Base-by-base conservation (phyloP, 2,797 vertebrate species). In the Scarus forsteni region DNA sequence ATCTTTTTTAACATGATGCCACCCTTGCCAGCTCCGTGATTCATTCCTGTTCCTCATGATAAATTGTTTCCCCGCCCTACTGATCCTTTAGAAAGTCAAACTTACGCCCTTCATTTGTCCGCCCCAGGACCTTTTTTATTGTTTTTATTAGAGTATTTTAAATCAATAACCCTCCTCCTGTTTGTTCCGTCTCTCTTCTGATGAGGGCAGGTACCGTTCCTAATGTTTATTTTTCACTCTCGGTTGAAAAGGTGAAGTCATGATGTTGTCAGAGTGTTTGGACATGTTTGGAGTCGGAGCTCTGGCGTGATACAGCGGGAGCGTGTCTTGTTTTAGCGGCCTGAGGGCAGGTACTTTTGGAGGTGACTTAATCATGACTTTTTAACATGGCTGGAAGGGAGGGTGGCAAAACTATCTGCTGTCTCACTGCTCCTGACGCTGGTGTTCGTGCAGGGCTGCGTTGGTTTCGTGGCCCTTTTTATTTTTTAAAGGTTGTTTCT, bases 301-400 rank as follows among this genome's bases (percentile, higher is more conserved):
- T 59, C 49, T 65, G 60, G 75, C 73, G 0, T n/a, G 67, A 78
- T 81, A 79, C 77, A 70, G 78, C 77, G 66, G 78, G 56, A 74
- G 60, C 50, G 7, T 39, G 73, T 71, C 55, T 75, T 74, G 35
- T 65, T 48, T 70, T 59, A 13, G 15, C 1, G 44, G 75, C 85
- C 65, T 48, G 3, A 71, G 74, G 87, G 79, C 76, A 75, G 79
- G 79, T 74, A 66, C 73, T 81, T 84, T 73, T 43, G 18, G 60
- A 71, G 44, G 67, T 82, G 88, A 83, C 68, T 79, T 79, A 77
- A 86, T 85, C 79, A 77, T 42, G 79, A 81, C 63, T 79, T 80
- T 73, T 55, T 76, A 58, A 60, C 46, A 14, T 19, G 50, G 66
- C 67, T 71, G 70, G 51, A 48, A 68, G 63, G 50, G 64, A 71